These are phyloP conservation scores for Meliscaeva auricollis DNA, from an alignment of 2,888 invertebrate genomes.

Conservation along the genomic window DNA sequence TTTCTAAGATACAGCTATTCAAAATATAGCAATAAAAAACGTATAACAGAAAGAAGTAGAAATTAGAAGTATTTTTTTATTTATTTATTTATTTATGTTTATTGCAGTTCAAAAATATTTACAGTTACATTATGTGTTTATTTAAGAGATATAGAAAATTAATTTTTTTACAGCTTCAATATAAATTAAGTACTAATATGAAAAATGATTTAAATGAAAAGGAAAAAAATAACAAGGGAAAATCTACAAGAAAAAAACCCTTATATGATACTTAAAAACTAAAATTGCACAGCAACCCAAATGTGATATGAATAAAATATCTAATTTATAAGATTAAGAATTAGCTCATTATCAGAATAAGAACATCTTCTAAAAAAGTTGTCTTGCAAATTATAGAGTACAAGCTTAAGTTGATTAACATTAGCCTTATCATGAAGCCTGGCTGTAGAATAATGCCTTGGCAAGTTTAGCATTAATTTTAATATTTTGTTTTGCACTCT, in stretches of 20 bases:
- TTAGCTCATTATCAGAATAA: neutral
- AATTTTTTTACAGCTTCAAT: neutral
- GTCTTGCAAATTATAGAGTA: no score
- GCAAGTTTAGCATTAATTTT: no score
- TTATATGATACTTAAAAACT: no score
- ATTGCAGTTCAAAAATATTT: neutral
- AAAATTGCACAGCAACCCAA: neutral
- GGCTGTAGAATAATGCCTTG: no score
- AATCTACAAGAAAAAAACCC: neutral
- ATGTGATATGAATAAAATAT: neutral
- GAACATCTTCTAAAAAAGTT: slow-evolving; percentile 4
- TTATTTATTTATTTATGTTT: no score
- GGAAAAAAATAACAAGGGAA: neutral
- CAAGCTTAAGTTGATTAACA: no score
- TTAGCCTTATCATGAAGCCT: no score
- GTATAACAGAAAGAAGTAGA: no score
- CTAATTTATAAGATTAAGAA: slow-evolving; percentile 1
- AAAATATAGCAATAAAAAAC: no score
- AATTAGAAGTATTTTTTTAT: no score
- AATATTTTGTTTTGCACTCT: neutral
- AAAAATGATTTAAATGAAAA: neutral
- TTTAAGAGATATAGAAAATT: neutral
- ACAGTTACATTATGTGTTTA: neutral
- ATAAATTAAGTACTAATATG: neutral
- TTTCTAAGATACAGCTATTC: no score